Evolutionary conservation across 2,113 vertebrate species (phyloP).

Genomic region (Heterotis niloticus): DNA sequence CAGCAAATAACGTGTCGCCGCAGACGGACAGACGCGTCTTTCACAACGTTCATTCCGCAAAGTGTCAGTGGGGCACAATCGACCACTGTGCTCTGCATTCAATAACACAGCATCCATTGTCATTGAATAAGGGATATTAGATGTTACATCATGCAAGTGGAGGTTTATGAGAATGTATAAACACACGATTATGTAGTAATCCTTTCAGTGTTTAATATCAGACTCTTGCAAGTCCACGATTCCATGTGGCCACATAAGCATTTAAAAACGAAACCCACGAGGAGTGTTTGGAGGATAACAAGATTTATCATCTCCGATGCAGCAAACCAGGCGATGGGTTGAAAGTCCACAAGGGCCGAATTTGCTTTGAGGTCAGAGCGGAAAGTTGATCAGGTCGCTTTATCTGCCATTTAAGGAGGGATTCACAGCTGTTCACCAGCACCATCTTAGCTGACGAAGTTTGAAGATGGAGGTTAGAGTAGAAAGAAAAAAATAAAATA

Average conservation of each 20-base stretch:
- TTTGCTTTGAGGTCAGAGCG: neutral
- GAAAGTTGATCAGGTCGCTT: neutral
- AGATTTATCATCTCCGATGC: neutral
- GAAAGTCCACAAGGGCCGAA: neutral
- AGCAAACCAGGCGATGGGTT: neutral
- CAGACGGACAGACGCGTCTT: neutral
- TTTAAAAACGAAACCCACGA: neutral
- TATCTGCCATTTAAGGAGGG: neutral
- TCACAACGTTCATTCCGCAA: neutral
- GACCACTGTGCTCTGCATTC: neutral
- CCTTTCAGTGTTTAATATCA: neutral
- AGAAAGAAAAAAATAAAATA: neutral
- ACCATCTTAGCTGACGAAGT: neutral
- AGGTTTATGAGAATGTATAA: neutral
- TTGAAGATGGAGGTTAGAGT: neutral
- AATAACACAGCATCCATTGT: neutral
- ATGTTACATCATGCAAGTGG: neutral
- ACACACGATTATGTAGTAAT: neutral
- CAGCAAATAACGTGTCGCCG: neutral
- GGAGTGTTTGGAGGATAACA: neutral
- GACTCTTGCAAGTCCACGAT: neutral
- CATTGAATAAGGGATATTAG: neutral
- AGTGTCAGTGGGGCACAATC: neutral
- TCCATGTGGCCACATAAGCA: neutral
- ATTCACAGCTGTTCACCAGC: neutral